Percentiles rank a stretch among this genome's conserved stretches.
phyloP scores from a whole-genome alignment of 2,888 invertebrate species.

The Nebria salina region DNA sequence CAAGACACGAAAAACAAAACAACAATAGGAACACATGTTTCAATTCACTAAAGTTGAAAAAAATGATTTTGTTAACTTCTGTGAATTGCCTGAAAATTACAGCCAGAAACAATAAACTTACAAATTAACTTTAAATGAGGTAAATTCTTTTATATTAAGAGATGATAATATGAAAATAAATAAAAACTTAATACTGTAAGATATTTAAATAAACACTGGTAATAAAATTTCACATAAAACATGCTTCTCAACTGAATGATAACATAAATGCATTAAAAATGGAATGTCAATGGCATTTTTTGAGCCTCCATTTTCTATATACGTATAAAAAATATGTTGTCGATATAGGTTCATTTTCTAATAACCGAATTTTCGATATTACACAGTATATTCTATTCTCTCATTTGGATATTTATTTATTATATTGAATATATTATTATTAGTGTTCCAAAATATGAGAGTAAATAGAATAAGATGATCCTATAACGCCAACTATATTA shows the following conservation, averaged over 20 bases:
- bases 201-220: background rate
- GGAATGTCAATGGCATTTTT: background rate
- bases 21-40: slow-evolving; percentile 11
- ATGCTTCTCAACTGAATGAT: background rate
- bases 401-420: no score
- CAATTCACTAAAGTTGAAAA: background rate
- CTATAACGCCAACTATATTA: background rate
- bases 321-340: background rate
- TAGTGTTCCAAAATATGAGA: no score
- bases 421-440: no score
- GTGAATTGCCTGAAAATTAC: background rate
- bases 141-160: background rate
- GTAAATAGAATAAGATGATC: background rate
- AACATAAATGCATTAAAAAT: background rate
- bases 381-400: no score
- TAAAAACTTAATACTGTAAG: background rate
- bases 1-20: background rate
- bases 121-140: background rate
- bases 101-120: background rate
- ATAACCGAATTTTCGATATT: background rate
- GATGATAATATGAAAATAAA: background rate
- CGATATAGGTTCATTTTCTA: background rate
- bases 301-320: background rate
- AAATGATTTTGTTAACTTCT: background rate
- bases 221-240: background rate